A percentile compares a stretch with the other conserved stretches of the same genome.
Evolutionary conservation across 2,797 vertebrate species (phyloP).

Genomic region (Mormyrops boulengeri): DNA sequence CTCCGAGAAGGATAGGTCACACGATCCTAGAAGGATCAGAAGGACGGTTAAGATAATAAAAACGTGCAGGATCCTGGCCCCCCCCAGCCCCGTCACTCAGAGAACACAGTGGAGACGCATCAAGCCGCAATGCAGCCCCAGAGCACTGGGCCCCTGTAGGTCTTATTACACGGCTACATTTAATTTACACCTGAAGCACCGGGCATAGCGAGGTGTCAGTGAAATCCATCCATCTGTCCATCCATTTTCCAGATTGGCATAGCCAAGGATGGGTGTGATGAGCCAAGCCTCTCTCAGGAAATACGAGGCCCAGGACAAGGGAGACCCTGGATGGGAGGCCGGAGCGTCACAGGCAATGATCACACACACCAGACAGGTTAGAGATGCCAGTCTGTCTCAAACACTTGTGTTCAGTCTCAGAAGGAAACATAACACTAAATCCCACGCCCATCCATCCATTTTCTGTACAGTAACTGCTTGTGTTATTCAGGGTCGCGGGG

Average conservation of each 20-base stretch:
- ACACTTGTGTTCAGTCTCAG: neutral
- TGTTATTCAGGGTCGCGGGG: neutral
- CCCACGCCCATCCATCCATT: neutral
- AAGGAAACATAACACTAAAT: neutral
- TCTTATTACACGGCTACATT: neutral
- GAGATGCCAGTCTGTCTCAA: neutral
- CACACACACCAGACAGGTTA: neutral
- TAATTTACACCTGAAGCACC: neutral
- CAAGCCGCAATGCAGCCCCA: neutral
- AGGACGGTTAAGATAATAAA: neutral
- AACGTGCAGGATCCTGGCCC: neutral
- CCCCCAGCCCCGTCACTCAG: neutral
- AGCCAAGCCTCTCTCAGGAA: neutral
- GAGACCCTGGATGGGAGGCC: neutral
- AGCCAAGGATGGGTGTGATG: neutral
- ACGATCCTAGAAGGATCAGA: conserved; percentile 37
- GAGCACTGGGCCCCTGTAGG: neutral
- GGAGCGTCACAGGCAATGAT: neutral
- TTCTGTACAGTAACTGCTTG: neutral
- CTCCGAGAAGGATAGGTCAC: conserved; percentile 38
- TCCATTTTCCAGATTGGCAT: neutral
- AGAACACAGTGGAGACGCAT: neutral
- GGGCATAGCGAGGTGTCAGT: neutral
- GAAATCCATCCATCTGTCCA: neutral
- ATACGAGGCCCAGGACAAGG: neutral